Base-by-base conservation (phyloP, 2,888 invertebrate genomes). In the Heliconius hortense region DNA sequence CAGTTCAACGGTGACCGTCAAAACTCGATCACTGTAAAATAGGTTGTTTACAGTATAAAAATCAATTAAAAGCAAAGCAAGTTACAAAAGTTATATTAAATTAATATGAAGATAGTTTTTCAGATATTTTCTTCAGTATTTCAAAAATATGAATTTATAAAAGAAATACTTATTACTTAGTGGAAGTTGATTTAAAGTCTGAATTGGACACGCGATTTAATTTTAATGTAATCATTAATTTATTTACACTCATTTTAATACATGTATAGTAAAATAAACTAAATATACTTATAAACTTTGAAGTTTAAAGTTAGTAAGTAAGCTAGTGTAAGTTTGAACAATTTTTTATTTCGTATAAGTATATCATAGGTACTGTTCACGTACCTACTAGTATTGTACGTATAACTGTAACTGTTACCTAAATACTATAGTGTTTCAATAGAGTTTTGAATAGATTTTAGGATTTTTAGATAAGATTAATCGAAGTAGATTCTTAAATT, bases 1-100 rank as follows among this genome's bases (percentile, higher is more conserved):
- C 48, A 67, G 59, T 72, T 76, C 67, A 35, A 60, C 62, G 60
- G 60, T 31, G 39, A 75, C 62, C 39, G 72, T 39, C 68, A 26
- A 64, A 73, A 56, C 21, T 68, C 56, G 24, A 69, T 35, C 53
- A 56, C n/a, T 11, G n/a, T 28, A 28, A 24, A n/a, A 48, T 13
- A 43, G 15, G 11, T 15, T 4, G 4, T 39, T 39, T 24, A 11
- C 39, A 68, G 48, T 24, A 24, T 11, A 26, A 48, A 67, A 26
- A 68, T 48, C 24, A 13, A 64, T 39, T 64, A 39, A 64, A 48
- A 48, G 7, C 2, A 18, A 48, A 5, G 18, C 48, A 48, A 18
- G 7, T 2, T 48, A 48, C 5, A 18, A 48, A 48, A 48, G 7
- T 18, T 48, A 48, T 48, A 48, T 48, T 48, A 48, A 48, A 48